A percentile compares a stretch with the other conserved stretches of the same genome.
phyloP scores from a whole-genome alignment of 2,888 invertebrate genomes.

The Archaeoteleia sp. region DNA sequence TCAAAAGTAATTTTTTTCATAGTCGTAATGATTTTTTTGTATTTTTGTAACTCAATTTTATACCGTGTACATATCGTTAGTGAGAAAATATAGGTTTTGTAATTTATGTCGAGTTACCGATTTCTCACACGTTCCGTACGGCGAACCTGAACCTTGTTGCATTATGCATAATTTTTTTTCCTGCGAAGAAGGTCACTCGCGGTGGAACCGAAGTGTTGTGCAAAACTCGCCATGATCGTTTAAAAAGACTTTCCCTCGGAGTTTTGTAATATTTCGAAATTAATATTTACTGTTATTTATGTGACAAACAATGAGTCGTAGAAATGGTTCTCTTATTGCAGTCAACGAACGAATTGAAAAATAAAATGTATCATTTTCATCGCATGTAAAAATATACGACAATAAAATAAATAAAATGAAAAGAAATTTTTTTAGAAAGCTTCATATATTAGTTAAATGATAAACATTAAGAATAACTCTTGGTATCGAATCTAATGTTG shows the following conservation, averaged over 20 bases:
- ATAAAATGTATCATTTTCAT: no score
- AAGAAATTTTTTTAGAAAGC: slow-evolving; percentile 20
- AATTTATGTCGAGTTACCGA: slow-evolving; percentile 44
- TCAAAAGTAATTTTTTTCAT: slow-evolving; percentile 30
- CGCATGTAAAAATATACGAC: slow-evolving; percentile 2
- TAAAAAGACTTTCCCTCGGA: slow-evolving; percentile 24
- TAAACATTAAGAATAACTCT: slow-evolving; percentile 26
- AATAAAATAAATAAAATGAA: slow-evolving; percentile 5
- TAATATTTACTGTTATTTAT: slow-evolving; percentile 4
- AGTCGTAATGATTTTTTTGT: slow-evolving; percentile 5
- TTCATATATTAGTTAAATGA: slow-evolving; percentile 28
- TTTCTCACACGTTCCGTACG: slow-evolving; percentile 21
- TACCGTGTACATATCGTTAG: slow-evolving; percentile 59
- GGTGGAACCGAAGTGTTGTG: slow-evolving; percentile 19
- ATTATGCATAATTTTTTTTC: slow-evolving; percentile 18
- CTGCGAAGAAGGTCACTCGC: slow-evolving; percentile 17
- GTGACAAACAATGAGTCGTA: no score
- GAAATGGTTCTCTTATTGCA: no score
- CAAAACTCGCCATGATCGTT: slow-evolving; percentile 23
- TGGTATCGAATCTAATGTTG: slow-evolving; percentile 34
- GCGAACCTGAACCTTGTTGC: slow-evolving; percentile 39
- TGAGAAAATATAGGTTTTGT: slow-evolving; percentile 46
- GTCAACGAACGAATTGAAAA: no score
- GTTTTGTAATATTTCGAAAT: slow-evolving; percentile 21
- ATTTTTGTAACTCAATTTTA: slow-evolving; percentile 12